Conservation (phyloP, 2,888 invertebrate species). For the Cartodere bifasciata region DNA sequence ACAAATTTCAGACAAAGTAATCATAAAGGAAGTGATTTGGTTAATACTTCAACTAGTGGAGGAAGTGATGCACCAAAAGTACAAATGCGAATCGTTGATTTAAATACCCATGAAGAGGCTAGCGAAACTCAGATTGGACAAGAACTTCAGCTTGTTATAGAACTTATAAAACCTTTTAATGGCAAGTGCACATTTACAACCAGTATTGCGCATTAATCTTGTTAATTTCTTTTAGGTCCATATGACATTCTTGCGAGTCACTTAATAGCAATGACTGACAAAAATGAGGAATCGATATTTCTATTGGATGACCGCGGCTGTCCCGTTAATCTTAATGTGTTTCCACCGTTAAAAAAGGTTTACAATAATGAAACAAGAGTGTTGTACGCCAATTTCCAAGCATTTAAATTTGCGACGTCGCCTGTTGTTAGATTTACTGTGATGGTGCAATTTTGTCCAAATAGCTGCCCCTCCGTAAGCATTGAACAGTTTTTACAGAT, state of each 20-base stretch:
- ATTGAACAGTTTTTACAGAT: too few relatives aligned
- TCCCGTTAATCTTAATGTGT: slow-evolving; percentile 53
- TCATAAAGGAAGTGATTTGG: slow-evolving; percentile 37
- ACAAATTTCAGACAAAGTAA: slow-evolving; percentile 33
- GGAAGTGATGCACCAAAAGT: slow-evolving; percentile 38
- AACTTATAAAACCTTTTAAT: slow-evolving; percentile 32
- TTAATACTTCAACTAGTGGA: slow-evolving; percentile 31
- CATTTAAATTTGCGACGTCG: slow-evolving; percentile 80
- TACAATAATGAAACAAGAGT: slow-evolving; percentile 28
- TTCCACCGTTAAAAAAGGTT: slow-evolving; percentile 36
- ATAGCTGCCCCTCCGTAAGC: slow-evolving; percentile 51
- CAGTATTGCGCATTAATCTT: slow-evolving; percentile 1
- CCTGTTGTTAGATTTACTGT: slow-evolving; percentile 70
- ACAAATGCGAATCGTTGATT: slow-evolving; percentile 46
- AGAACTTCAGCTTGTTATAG: slow-evolving; percentile 49
- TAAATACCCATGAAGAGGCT: slow-evolving; percentile 42
- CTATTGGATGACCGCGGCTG: slow-evolving; percentile 69
- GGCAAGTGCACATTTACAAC: slow-evolving; percentile 1
- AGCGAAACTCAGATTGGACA: slow-evolving; percentile 56
- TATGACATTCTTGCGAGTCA: slow-evolving; percentile 65
- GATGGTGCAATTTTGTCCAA: slow-evolving; percentile 69
- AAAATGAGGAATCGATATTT: slow-evolving; percentile 59
- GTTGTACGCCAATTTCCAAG: slow-evolving; percentile 56
- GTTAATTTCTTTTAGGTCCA: slow-evolving; percentile 26
- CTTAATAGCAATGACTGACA: slow-evolving; percentile 64